A percentile compares a stretch with the other conserved stretches of the same genome.
These are phyloP conservation scores for Aleiodes leptofemur DNA, from an alignment of 2,888 invertebrate genomes.

Conservation along the genomic window DNA sequence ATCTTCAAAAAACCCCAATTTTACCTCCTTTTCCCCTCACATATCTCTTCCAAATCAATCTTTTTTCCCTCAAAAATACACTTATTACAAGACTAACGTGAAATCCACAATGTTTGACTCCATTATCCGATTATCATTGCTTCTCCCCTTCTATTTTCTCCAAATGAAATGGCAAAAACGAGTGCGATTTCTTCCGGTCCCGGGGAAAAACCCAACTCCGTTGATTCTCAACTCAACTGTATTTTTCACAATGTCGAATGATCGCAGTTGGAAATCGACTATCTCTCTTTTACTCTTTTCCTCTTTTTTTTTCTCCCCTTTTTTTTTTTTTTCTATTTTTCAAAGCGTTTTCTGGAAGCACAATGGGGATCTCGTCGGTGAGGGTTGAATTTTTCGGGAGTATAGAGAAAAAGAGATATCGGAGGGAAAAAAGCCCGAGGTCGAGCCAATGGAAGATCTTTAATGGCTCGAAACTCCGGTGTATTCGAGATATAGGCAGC, in stretches of 20 bases:
- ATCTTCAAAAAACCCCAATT: too few species aligned
- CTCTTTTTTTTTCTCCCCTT: neutral
- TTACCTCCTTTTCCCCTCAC: too few species aligned
- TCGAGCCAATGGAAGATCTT: slow-evolving; percentile 54
- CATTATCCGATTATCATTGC: neutral
- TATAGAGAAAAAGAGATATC: slow-evolving; percentile 35
- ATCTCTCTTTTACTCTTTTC: neutral
- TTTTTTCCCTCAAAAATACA: too few species aligned
- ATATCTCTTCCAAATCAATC: too few species aligned
- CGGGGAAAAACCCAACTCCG: neutral
- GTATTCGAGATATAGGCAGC: slow-evolving; percentile 59
- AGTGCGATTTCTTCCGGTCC: neutral
- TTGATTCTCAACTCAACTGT: slow-evolving; percentile 47
- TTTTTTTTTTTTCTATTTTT: too few species aligned
- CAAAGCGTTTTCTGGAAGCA: slow-evolving; percentile 23
- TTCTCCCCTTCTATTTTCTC: neutral
- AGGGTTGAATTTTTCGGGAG: slow-evolving; percentile 14
- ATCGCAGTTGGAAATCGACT: slow-evolving; percentile 49
- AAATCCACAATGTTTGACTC: too few species aligned
- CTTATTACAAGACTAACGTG: too few species aligned
- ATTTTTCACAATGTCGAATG: slow-evolving; percentile 58
- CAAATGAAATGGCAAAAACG: neutral
- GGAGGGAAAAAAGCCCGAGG: slow-evolving; percentile 22
- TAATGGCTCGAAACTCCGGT: slow-evolving; percentile 60
- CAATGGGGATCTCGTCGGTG: slow-evolving; percentile 38